Percentiles rank a stretch among this genome's conserved stretches.
phyloP scores from a whole-genome alignment of 1,140 invertebrate species.

The Camponotus vicinus region DNA sequence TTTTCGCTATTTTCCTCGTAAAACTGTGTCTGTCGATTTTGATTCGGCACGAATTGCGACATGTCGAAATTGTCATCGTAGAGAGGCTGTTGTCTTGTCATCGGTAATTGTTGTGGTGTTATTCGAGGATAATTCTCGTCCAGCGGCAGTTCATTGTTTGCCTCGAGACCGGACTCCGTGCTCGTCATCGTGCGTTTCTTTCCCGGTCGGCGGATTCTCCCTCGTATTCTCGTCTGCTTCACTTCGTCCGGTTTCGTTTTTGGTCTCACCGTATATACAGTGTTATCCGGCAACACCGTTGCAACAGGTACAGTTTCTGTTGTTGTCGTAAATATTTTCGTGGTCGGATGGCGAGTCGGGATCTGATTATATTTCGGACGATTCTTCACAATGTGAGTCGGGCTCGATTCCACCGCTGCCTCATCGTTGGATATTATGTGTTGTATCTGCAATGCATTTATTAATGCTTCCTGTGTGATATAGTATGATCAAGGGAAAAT shows the following conservation, averaged over 20 bases:
- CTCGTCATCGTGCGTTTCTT: conserved; percentile 76
- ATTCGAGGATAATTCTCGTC: conserved; percentile 83
- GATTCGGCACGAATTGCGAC: conserved; percentile 41
- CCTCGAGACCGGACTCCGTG: conserved; percentile 77
- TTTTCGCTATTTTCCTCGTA: conserved; percentile 69
- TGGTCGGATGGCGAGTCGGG: conserved; percentile 75
- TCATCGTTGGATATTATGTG: conserved; percentile 69
- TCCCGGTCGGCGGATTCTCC: conserved; percentile 77
- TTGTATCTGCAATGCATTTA: conserved; percentile 57
- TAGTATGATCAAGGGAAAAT: background rate
- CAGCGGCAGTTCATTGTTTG: conserved; percentile 82
- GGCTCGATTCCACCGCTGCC: conserved; percentile 75
- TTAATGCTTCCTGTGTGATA: background rate
- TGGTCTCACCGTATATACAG: conserved; percentile 70
- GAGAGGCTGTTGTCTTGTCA: conserved; percentile 59
- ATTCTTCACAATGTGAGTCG: conserved; percentile 77
- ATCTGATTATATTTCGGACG: conserved; percentile 79
- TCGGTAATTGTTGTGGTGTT: conserved; percentile 35
- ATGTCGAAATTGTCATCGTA: conserved; percentile 74
- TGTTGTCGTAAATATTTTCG: conserved; percentile 45
- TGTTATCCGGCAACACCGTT: conserved; percentile 70
- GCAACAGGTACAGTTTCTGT: conserved; percentile 70
- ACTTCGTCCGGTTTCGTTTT: conserved; percentile 68
- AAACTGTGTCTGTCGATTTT: conserved; percentile 41
- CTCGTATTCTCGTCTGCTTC: conserved; percentile 71